Conservation (phyloP, 1,140 invertebrate species). For the Papilio polytes region DNA sequence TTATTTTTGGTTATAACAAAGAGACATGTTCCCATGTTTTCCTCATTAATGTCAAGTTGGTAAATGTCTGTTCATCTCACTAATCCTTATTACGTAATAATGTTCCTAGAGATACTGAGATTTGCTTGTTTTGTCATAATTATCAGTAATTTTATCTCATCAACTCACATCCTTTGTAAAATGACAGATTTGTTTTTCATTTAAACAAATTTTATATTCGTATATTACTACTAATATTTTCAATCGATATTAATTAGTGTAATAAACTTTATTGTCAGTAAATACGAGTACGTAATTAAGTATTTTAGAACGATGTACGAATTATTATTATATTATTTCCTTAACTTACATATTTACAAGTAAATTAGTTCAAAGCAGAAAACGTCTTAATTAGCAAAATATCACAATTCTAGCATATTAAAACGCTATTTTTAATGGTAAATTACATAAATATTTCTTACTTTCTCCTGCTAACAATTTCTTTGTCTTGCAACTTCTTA, state of each 20-base stretch:
- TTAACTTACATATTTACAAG: background rate
- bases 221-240: too few species aligned
- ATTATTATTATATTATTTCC: too few species aligned
- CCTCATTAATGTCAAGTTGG: background rate
- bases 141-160: conserved; percentile 20
- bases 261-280: too few species aligned
- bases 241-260: too few species aligned
- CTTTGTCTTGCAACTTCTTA: conserved; percentile 69
- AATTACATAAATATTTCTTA: conserved; percentile 49
- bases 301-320: too few species aligned
- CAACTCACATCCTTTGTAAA: background rate
- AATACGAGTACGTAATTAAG: too few species aligned
- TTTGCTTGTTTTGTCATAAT: conserved; percentile 8
- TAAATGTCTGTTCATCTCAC: background rate
- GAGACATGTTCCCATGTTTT: background rate
- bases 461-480: conserved; percentile 70
- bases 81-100: conserved; percentile 12
- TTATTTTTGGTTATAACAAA: background rate
- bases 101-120: background rate
- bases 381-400: background rate
- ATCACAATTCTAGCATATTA: background rate
- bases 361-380: background rate
- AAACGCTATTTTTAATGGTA: background rate
- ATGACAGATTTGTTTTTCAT: background rate
- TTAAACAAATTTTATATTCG: too few species aligned